Evolutionary conservation across 2,888 invertebrate species (phyloP).

Genomic region (Heliconius erato): DNA sequence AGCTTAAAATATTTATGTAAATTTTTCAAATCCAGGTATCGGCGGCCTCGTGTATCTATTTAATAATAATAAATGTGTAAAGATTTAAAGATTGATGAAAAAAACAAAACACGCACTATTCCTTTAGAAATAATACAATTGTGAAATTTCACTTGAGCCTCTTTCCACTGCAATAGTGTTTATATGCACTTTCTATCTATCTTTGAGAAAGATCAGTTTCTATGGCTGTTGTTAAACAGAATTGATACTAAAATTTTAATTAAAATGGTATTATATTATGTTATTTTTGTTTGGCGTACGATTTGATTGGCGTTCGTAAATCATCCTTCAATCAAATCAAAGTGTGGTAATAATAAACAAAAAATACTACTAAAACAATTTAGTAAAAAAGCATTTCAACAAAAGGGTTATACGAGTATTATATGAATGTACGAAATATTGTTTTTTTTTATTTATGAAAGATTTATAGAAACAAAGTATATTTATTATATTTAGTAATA

Average conservation of each 20-base stretch:
- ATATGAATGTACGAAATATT: not conserved
- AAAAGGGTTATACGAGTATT: not conserved
- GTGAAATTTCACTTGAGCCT: slow-evolving; percentile 26
- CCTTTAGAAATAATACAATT: slow-evolving; percentile 22
- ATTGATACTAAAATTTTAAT: not conserved
- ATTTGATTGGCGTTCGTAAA: slow-evolving; percentile 12
- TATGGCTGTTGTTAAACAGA: not conserved
- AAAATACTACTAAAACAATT: not conserved
- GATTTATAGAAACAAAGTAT: no score
- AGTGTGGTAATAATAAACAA: not conserved
- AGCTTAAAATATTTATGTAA: not conserved
- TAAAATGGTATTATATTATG: not conserved
- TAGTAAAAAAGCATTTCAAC: not conserved
- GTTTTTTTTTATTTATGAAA: no score
- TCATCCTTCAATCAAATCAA: not conserved
- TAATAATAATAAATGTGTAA: not conserved
- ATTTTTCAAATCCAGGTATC: no score
- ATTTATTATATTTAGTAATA: no score
- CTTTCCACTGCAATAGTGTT: slow-evolving; percentile 33
- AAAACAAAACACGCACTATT: slow-evolving; percentile 17
- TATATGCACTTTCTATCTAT: slow-evolving; percentile 42
- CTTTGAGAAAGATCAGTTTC: slow-evolving; percentile 29
- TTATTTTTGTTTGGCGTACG: not conserved
- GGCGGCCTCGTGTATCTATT: no score
- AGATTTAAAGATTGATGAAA: not conserved